A percentile compares a stretch with the other conserved stretches of the same genome.
These are phyloP conservation scores for Diuraphis noxia DNA, from an alignment of 1,140 invertebrate genomes.

Conservation along the genomic window DNA sequence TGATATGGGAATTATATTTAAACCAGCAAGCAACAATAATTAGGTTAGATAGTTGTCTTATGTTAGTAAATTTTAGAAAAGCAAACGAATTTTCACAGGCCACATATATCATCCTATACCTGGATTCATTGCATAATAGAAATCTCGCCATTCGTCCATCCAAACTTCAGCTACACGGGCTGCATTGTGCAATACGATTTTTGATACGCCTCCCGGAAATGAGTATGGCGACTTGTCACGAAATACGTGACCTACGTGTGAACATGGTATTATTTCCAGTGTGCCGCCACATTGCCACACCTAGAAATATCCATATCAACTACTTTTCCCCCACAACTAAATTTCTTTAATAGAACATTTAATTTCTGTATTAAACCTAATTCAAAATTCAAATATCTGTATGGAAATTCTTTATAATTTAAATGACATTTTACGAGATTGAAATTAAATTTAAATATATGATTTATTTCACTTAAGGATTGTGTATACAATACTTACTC, in stretches of 20 bases:
- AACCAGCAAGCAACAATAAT: slow-evolving; percentile 46
- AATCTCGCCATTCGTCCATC: slow-evolving; percentile 98
- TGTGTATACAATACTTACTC: slow-evolving; percentile 70
- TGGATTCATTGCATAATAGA: slow-evolving; percentile 98
- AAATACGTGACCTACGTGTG: slow-evolving; percentile 97
- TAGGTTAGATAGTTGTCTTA: slow-evolving; percentile 15
- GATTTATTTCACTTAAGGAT: not conserved
- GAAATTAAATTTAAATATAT: not conserved
- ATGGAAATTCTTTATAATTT: not conserved
- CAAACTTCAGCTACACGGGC: slow-evolving; percentile 95
- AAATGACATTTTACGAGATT: not conserved
- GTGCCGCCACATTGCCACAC: slow-evolving; percentile 97
- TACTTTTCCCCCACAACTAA: slow-evolving; percentile 44
- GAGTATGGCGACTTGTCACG: slow-evolving; percentile 99
- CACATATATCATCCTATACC: slow-evolving; percentile 65
- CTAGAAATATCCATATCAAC: slow-evolving; percentile 63
- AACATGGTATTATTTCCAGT: slow-evolving; percentile 94
- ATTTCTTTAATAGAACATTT: not conserved
- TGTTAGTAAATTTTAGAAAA: slow-evolving; percentile 50
- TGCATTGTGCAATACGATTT: slow-evolving; percentile 95
- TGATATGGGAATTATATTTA: not conserved
- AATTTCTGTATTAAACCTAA: not conserved
- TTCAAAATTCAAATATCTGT: not conserved
- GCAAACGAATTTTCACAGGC: slow-evolving; percentile 41
- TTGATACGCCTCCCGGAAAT: slow-evolving; percentile 97